Base-by-base conservation (phyloP, 2,888 invertebrate genomes). In the Phaedon cochleariae region DNA sequence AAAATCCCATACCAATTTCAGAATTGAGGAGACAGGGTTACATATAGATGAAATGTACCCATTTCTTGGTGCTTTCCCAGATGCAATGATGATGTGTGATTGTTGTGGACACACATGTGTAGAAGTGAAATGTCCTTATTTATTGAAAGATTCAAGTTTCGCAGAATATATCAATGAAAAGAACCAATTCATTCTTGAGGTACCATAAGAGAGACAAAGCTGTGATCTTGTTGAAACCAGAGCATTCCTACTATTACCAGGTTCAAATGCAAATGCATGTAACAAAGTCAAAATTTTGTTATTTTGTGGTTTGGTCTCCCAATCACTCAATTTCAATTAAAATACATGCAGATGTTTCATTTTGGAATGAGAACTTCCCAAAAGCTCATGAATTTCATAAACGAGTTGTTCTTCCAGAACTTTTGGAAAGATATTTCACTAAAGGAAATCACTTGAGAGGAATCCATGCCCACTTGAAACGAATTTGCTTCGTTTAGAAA, bases 361-460 rank as follows among this genome's bases (percentile, higher is more conserved):
- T 26, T 26, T 26, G 26, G 26, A 26, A 26, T 7, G 7, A 26
- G 26, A 26, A 26, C 26, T 26, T 48, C 17, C 17, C 48, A 15
- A 48, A 48, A 48, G 48, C 48, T 48, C 4, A 48, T 48, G 48
- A 48, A 48, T 48, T 48, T 48, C 20, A 48, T 20, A 48, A 20
- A 51, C 21, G 20, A 51, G 51, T 51, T 26, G 26, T 51, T 10
- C 51, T 22, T 26, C 51, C 51, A n/a, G 51, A 51, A 22, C 51
- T 51, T 51, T 51, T 51, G 51, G 51, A 22, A 22, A 51, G 29
- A 18, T 52, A 15, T 29, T 52, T 52, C 22, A 52, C 26, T 29
- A 52, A 15, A 29, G 29, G 52, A 2, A 52, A n/a, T 12, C n/a
- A 52, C 29, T 15, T 29, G 12, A 12, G 29, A n/a, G 29, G 29